These are phyloP conservation scores for Planiliza haematocheilus DNA, from an alignment of 2,113 vertebrate genomes.

Conservation along the genomic window DNA sequence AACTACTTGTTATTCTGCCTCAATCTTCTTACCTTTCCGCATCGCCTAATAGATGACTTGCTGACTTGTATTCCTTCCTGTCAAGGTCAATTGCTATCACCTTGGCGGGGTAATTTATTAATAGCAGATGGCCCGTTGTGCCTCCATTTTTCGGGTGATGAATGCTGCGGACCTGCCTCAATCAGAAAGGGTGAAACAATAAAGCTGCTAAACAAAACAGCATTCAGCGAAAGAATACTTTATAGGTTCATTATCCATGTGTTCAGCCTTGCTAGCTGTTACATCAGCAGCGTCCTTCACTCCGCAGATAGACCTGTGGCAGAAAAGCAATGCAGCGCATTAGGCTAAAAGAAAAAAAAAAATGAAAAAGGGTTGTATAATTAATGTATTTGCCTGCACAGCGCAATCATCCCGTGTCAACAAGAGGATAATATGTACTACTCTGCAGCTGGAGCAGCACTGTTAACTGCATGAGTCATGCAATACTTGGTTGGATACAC, in stretches of 20 bases:
- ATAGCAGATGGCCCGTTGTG: constrained; percentile 29
- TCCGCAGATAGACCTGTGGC: constrained; percentile 14
- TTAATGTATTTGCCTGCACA: constrained; percentile 43
- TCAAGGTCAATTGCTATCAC: constrained; percentile 61
- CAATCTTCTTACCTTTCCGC: constrained; percentile 1
- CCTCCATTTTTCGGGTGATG: constrained; percentile 33
- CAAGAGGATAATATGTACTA: not conserved
- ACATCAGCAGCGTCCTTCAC: constrained; percentile 53
- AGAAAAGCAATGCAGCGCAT: constrained; percentile 27
- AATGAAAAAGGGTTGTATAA: constrained; percentile 20
- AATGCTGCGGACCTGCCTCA: constrained; percentile 28
- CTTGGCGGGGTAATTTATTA: constrained; percentile 49
- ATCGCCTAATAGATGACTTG: constrained; percentile 16
- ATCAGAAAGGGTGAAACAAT: constrained; percentile 59
- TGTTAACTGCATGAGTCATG: constrained; percentile 6
- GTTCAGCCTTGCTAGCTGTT: constrained; percentile 43
- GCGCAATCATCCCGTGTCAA: constrained; percentile 37
- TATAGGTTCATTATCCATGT: constrained; percentile 67
- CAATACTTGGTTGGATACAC: not conserved
- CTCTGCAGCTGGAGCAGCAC: constrained; percentile 11
- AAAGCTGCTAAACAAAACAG: constrained; percentile 50
- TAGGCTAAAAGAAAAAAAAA: not conserved
- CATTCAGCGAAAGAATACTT: constrained; percentile 42
- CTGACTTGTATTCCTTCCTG: constrained; percentile 42
- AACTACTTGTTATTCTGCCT: constrained; percentile 38